These are phyloP conservation scores for Phrynosoma blainvillii DNA, from an alignment of 2,113 vertebrate species.

Conservation along the genomic window DNA sequence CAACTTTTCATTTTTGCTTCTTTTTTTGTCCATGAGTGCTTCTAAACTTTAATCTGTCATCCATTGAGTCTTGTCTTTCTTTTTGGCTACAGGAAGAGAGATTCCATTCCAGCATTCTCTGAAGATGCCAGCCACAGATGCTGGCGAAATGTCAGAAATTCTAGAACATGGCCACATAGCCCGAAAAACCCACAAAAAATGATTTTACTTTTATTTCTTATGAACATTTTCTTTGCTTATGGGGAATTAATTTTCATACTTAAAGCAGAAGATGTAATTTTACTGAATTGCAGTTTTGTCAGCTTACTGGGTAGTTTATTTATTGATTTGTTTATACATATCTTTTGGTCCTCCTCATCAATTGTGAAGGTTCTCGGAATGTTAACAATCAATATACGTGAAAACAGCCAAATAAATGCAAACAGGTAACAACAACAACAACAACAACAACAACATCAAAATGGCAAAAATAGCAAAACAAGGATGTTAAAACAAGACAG, in stretches of 20 bases:
- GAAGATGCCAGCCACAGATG: too few relatives aligned
- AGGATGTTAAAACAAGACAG: not conserved
- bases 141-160: too few relatives aligned
- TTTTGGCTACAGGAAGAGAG: too few relatives aligned
- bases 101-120: too few relatives aligned
- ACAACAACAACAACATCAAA: too few relatives aligned
- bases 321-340: constrained; percentile 11
- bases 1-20: too few relatives aligned
- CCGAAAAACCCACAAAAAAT: too few relatives aligned
- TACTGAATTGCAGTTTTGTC: not conserved
- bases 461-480: not conserved
- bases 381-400: not conserved
- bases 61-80: too few relatives aligned
- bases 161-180: too few relatives aligned
- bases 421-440: too few relatives aligned
- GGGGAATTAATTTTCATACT: not conserved
- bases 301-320: not conserved
- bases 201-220: not conserved
- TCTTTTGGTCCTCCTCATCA: not conserved
- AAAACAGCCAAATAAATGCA: not conserved
- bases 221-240: not conserved
- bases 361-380: not conserved
- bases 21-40: too few relatives aligned
- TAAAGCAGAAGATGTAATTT: not conserved
- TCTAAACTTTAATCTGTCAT: too few relatives aligned